These are phyloP conservation scores for Chesias legatella DNA, from an alignment of 2,888 invertebrate species.

Conservation along the genomic window DNA sequence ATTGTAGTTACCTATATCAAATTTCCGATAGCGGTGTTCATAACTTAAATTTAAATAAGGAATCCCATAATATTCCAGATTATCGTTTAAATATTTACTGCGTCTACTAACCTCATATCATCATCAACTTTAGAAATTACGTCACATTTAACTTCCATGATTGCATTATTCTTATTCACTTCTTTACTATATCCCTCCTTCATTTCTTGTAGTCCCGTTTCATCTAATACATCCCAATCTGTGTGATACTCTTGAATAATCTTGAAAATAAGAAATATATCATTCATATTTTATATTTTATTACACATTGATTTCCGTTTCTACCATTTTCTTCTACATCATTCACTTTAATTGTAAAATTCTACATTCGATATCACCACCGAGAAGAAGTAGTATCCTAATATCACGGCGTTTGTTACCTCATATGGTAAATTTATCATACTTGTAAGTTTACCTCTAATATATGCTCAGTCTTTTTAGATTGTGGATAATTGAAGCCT, in stretches of 20 bases:
- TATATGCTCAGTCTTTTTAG: constrained; percentile 42
- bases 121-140: constrained; percentile 40
- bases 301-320: too few species aligned
- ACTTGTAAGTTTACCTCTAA: constrained; percentile 32
- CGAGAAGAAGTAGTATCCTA: too few species aligned
- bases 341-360: too few species aligned
- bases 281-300: too few species aligned
- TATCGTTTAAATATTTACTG: too few species aligned
- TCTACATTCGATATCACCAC: too few species aligned
- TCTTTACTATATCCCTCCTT: constrained; percentile 44
- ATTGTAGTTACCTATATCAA: background rate
- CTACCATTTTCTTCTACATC: too few species aligned
- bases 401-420: too few species aligned
- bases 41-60: too few species aligned
- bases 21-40: too few species aligned
- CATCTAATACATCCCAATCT: constrained; percentile 50
- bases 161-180: constrained; percentile 39
- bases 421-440: background rate
- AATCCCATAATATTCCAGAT: too few species aligned
- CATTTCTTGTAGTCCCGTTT: constrained; percentile 34
- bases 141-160: constrained; percentile 44
- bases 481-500: constrained; percentile 54
- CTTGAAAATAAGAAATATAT: constrained; percentile 30
- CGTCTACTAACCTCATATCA: constrained; percentile 60
- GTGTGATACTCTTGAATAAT: constrained; percentile 41